Conservation (phyloP, 2,888 invertebrate species). For the Eupithecia centaureata region DNA sequence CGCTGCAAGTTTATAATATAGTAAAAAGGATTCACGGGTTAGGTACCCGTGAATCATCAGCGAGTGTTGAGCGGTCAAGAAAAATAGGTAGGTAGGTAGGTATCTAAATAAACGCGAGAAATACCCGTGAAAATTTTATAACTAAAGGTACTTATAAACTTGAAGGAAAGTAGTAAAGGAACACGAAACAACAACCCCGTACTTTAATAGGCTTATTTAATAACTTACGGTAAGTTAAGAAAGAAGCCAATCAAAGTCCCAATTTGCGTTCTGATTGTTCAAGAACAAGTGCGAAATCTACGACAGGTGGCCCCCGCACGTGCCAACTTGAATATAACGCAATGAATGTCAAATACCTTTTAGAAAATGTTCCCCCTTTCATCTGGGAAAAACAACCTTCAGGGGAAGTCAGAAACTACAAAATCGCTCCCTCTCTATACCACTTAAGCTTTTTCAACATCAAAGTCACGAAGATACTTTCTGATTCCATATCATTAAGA, state of each 20-base stretch:
- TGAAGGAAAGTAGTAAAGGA: not conserved
- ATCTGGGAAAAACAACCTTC: conserved; percentile 55
- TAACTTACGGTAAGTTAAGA: conserved; percentile 7
- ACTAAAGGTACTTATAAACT: too few species aligned
- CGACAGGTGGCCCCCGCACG: conserved; percentile 82
- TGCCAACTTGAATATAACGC: conserved; percentile 79
- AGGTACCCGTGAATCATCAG: too few species aligned
- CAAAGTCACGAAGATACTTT: conserved; percentile 71
- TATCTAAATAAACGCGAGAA: too few species aligned
- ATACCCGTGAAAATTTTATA: too few species aligned
- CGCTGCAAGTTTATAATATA: too few species aligned
- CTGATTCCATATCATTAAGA: conserved; percentile 83
- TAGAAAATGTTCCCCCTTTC: conserved; percentile 41
- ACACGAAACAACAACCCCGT: too few species aligned
- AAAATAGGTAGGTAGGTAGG: too few species aligned
- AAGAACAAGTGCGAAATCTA: conserved; percentile 71
- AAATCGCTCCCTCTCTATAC: conserved; percentile 46
- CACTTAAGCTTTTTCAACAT: conserved; percentile 60
- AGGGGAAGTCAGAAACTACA: conserved; percentile 52
- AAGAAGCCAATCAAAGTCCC: conserved; percentile 25
- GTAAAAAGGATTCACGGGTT: too few species aligned
- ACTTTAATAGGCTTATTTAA: too few species aligned
- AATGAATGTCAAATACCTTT: conserved; percentile 81
- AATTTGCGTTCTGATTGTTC: conserved; percentile 46
- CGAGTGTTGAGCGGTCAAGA: too few species aligned